phyloP scores from a whole-genome alignment of 2,113 vertebrate species.

The Acinonyx jubatus region DNA sequence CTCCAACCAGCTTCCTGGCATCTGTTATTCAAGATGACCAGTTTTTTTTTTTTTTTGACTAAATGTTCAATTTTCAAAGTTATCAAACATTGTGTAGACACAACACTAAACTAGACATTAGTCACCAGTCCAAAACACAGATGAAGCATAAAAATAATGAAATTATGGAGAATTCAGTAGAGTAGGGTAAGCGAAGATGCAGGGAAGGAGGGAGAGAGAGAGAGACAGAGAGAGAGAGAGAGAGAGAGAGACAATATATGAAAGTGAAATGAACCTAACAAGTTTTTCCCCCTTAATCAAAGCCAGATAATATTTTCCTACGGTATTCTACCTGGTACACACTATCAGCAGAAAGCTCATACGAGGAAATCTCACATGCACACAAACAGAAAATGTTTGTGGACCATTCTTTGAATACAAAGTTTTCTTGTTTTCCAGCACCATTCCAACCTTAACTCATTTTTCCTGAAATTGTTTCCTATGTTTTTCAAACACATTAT shows the following conservation, averaged over 20 bases:
- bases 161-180: constrained; percentile 14
- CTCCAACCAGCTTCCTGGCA: constrained; percentile 65
- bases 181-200: background rate
- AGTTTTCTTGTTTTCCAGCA: constrained; percentile 48
- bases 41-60: background rate
- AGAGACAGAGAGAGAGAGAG: background rate
- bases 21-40: constrained; percentile 66
- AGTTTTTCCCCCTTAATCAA: background rate
- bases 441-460: constrained; percentile 8
- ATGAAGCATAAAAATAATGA: constrained; percentile 55
- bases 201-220: background rate
- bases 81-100: constrained; percentile 68
- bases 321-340: background rate
- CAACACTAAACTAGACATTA: constrained; percentile 65
- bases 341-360: background rate
- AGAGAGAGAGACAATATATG: background rate
- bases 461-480: constrained; percentile 47
- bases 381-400: background rate
- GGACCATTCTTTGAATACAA: constrained; percentile 36
- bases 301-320: background rate
- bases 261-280: constrained; percentile 29
- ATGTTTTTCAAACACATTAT: constrained; percentile 46
- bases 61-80: constrained; percentile 65
- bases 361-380: constrained; percentile 20
- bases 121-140: constrained; percentile 52